Evolutionary conservation across 2,888 invertebrate species (phyloP), one percentile per base, ranked within the genome.

Genomic region (Leucophora obtusa): DNA sequence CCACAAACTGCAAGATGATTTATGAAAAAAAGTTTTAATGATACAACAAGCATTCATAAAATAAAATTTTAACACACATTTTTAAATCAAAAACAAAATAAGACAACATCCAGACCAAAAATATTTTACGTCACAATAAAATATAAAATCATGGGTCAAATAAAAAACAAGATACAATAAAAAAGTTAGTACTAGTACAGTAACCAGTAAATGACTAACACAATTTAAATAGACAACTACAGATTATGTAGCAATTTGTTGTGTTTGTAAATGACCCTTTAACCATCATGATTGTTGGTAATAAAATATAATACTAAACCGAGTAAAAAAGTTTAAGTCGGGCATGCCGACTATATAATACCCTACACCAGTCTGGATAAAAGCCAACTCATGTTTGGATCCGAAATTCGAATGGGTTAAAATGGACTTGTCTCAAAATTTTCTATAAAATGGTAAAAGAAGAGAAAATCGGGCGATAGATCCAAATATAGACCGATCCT

Each of bases 1-100:
- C 51, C 51, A 54, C 51, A 63, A 58, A 33, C 38, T 38, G 33
- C n/a, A 50, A 21, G 50, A 63, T 75, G 69, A 75, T 75, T 75
- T 62, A 75, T 63, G 56, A 56, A 38, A 68, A 74, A 62, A 56
- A 28, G 18, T 11, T 21, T 21, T 21, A 51, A 1, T 62, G 47
- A 14, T 4, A 18, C 15, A 62, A 28, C 28, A 28, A 28, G 6
- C 28, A 28, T 28, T 28, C 28, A 28, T 28, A 28, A 35, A n/a
- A 53, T 6, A 28, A 53, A 14, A 56, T n/a, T 1, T 56, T 28
- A 56, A 56, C 56, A 66, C n/a, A 47, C 43, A n/a, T n/a, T n/a
- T 47, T 47, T 47, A n/a, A n/a, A n/a, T 4, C n/a, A n/a, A 47
- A 47, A 47, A 47, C n/a, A 3, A 35, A 38, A 11, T 38, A 38